Percentiles rank a stretch among this genome's conserved stretches.
Conservation (phyloP, 2,113 vertebrate genomes). For the Pedionomus torquatus region DNA sequence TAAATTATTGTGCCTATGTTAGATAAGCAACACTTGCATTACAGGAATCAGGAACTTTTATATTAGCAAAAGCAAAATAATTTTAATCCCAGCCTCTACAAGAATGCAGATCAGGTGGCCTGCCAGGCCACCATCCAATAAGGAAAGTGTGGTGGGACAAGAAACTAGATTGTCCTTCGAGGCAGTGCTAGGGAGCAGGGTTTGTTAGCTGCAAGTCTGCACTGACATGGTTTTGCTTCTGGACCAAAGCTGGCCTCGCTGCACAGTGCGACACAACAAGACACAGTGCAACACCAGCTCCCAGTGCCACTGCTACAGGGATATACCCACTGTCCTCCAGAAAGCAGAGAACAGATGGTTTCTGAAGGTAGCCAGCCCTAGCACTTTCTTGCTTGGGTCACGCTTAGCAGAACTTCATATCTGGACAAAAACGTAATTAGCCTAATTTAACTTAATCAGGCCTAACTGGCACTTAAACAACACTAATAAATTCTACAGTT, state of each 20-base stretch:
- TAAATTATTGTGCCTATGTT: constrained; percentile 6
- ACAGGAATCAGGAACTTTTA: background rate
- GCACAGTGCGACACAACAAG: accelerated
- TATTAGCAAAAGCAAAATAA: background rate
- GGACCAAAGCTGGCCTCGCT: background rate
- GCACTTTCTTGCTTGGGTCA: background rate
- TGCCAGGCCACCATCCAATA: background rate
- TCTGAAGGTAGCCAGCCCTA: background rate
- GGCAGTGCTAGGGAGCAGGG: background rate
- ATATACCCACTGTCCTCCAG: background rate
- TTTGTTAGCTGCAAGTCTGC: background rate
- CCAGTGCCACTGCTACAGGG: no score
- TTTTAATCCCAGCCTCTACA: background rate
- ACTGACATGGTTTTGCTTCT: no score
- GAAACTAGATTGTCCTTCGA: background rate
- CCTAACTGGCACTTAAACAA: background rate
- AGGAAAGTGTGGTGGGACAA: background rate
- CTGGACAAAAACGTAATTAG: background rate
- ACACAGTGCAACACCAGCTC: no score
- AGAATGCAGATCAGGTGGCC: background rate
- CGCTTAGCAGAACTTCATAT: background rate
- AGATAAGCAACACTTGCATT: constrained; percentile 17
- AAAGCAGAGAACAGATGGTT: background rate
- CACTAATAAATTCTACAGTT: background rate
- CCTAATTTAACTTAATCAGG: background rate